Evolutionary conservation across 2,113 vertebrate species (phyloP).

Genomic region (Boulengeromyrus knoepffleri): DNA sequence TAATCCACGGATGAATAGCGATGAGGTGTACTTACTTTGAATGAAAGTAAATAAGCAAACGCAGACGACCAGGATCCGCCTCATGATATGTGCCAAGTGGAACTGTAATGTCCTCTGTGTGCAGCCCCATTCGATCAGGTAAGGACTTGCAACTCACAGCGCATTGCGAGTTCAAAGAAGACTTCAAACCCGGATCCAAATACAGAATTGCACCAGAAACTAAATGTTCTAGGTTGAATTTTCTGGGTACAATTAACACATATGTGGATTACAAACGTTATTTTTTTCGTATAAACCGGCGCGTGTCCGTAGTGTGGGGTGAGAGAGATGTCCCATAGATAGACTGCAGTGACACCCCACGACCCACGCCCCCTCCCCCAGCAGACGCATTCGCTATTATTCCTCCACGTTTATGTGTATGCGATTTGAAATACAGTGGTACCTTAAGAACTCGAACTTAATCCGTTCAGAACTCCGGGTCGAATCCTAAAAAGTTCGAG

Average conservation of each 20-base stretch:
- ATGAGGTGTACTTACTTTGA: conserved; percentile 48
- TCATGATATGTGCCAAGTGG: conserved; percentile 49
- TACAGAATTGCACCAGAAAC: not conserved
- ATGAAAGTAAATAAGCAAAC: conserved; percentile 45
- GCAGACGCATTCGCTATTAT: not conserved
- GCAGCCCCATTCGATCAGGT: conserved; percentile 27
- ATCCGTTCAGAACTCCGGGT: too few species aligned
- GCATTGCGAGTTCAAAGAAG: conserved; percentile 26
- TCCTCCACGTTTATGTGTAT: not conserved
- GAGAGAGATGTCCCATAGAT: not conserved
- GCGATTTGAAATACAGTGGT: not conserved
- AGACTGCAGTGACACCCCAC: not conserved
- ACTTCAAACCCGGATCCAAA: conserved; percentile 4
- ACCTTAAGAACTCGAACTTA: too few species aligned
- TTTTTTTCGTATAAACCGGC: not conserved
- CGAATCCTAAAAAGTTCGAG: too few species aligned
- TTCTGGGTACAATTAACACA: not conserved
- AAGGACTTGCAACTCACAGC: conserved; percentile 22
- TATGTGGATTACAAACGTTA: not conserved
- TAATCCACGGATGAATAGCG: not conserved
- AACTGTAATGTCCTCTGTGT: conserved; percentile 23
- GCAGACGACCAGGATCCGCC: conserved; percentile 40
- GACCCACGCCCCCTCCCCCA: not conserved
- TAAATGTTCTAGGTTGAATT: not conserved
- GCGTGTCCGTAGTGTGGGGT: not conserved